Base-by-base conservation (phyloP, 2,797 vertebrate species). In the Cephalopachus bancanus region DNA sequence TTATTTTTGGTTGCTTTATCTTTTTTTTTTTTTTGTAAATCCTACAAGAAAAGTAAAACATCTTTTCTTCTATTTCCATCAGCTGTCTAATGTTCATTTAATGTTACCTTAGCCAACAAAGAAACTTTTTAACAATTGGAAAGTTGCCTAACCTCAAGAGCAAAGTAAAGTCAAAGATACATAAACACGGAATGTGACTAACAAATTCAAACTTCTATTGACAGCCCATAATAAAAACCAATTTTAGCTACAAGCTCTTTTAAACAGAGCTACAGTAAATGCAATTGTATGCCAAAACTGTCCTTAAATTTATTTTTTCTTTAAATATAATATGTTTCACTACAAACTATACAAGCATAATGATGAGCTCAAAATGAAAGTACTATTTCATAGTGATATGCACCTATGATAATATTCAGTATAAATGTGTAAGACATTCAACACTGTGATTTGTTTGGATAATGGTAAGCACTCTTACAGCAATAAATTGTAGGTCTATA, bases 301-400 rank as follows among this genome's bases (percentile, higher is more conserved):
- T 67, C 60, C 72, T 95, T 91, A 96, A 95, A 89, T 91, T 94
- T 94, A 89, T 75, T 93, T 96, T 98, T 96, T 86, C 57, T 97
- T 97, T 98, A 98, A 98, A 97, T 98, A 96, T 97, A 97, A 94
- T 22, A 0, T 97, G 62, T 93, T 98, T 98, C 95, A 60, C 80
- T 98, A 81, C 78, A 97, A 97, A 96, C 51, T 96, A 67, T 93
- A 97, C 62, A 93, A 97, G 79, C 83, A 88, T 96, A 97, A 97
- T 88, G 85, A 98, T 95, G 95, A 92, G 60, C 59, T 98, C 94
- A 97, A 98, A 98, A 98, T 98, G 97, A 98, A 98, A 98, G 91
- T 85, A 98, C 90, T 98, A 98, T 97, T 92, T 98, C 98, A 98
- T n/a, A 97, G 89, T 98, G 97, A 98, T 97, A 97, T 97, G 95